A percentile compares a stretch with the other conserved stretches of the same genome.
phyloP scores from a whole-genome alignment of 2,888 invertebrate genomes.

The Drosophila kanekoi region DNA sequence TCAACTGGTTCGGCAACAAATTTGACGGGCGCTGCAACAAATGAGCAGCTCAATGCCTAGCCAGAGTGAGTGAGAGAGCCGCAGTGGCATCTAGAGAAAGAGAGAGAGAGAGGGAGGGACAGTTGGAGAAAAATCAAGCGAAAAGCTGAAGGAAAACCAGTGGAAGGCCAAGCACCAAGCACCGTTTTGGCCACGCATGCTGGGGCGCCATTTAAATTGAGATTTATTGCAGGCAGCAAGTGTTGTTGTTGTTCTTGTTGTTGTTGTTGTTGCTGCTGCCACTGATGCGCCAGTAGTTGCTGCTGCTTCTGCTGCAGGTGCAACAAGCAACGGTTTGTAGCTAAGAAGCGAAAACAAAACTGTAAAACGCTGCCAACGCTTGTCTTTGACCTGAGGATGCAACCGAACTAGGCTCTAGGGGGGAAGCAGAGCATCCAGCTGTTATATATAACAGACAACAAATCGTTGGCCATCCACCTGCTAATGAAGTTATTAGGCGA shows the following conservation, averaged over 20 bases:
- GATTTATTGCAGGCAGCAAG: slow-evolving; percentile 80
- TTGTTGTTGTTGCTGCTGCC: slow-evolving; percentile 58
- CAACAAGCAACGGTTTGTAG: slow-evolving; percentile 54
- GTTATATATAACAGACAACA: slow-evolving; percentile 67
- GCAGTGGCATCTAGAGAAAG: not conserved
- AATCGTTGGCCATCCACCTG: slow-evolving; percentile 52
- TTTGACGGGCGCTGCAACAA: slow-evolving; percentile 73
- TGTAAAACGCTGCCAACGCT: slow-evolving; percentile 68
- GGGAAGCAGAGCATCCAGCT: slow-evolving; percentile 38
- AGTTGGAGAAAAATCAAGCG: slow-evolving; percentile 31
- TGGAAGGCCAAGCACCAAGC: slow-evolving; percentile 60
- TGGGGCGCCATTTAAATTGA: slow-evolving; percentile 84
- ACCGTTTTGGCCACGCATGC: slow-evolving; percentile 80
- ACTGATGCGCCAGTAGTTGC: slow-evolving; percentile 56
- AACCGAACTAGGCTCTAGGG: not conserved
- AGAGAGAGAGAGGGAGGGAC: slow-evolving; percentile 25
- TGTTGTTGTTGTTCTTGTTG: slow-evolving; percentile 59
- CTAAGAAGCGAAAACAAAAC: slow-evolving; percentile 63
- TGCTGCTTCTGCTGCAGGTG: slow-evolving; percentile 57
- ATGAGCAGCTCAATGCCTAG: slow-evolving; percentile 49
- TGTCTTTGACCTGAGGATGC: slow-evolving; percentile 46
- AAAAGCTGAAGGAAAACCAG: slow-evolving; percentile 69
- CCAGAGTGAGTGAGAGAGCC: slow-evolving; percentile 32
- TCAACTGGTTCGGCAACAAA: slow-evolving; percentile 80
- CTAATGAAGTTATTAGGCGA: slow-evolving; percentile 76